Base-by-base conservation (phyloP, 2,888 invertebrate species). In the Pyrocoelia pectoralis region DNA sequence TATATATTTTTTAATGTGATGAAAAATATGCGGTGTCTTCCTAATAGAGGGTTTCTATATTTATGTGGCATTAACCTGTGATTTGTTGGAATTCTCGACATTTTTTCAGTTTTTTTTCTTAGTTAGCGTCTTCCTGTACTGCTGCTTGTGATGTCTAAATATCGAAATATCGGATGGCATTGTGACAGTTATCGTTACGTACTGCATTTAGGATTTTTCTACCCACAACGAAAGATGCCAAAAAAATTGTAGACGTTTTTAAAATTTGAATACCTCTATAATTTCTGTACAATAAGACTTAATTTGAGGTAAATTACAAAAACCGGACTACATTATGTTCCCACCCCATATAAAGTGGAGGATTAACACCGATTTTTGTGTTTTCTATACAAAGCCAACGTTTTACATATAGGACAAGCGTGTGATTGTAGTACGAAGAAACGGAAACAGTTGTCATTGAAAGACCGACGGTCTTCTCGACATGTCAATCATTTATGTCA, bases 21-120 rank as follows among this genome's bases (percentile, higher is more conserved):
- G 56, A 40, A 51, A 51, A 48, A 46, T 48, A 53, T 19, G 38
- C 28, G 64, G 63, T 61, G 65, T 65, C 59, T 67, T 66, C 73
- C 70, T 70, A 72, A 71, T 70, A 70, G 69, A 67, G 62, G 67
- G 55, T 53, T 46, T 46, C 67, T 67, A 70, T 74, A 73, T 71
- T 76, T 75, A 76, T 76, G 74, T 72, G 76, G 71, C 73, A 74
- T 74, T 74, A 72, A 74, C 74, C 73, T 72, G 73, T 74, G 74
- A 76, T 76, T 76, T 75, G 76, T 76, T 70, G 73, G 73, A 76
- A 76, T 76, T 76, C 76, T 71, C 65, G 28, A 63, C 64, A 72
- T 76, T 70, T 73, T 33, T 71, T 68, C 56, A 67, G 63, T 67
- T 73, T 73, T 73, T 73, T 70, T 63, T 55, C 61, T 61, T 63